Conservation (phyloP, 2,113 vertebrate species). For the Crotalus viridis region DNA sequence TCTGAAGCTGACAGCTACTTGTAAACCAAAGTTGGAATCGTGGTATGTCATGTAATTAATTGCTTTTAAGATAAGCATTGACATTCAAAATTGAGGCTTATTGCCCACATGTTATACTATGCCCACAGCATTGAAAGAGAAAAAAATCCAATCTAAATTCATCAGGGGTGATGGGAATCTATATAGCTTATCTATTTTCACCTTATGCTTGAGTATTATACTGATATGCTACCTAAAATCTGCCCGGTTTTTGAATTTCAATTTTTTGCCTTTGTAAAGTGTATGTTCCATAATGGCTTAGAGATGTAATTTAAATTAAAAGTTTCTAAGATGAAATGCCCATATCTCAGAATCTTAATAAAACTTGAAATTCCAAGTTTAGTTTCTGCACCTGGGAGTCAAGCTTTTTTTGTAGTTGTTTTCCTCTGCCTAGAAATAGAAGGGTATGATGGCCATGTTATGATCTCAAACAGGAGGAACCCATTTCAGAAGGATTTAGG, state of each 20-base stretch:
- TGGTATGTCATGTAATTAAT: background rate
- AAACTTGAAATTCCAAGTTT: background rate
- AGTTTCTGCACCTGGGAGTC: background rate
- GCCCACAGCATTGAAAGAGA: background rate
- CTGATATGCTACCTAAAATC: background rate
- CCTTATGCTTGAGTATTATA: background rate
- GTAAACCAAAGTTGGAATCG: background rate
- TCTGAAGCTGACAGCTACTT: background rate
- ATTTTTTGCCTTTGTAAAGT: background rate
- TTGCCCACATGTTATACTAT: background rate
- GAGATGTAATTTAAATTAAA: background rate
- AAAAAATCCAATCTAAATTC: background rate
- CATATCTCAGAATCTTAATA: background rate
- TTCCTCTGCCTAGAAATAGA: background rate
- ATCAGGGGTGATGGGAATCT: background rate
- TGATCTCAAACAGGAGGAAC: background rate
- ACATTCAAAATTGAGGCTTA: background rate
- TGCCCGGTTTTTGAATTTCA: background rate
- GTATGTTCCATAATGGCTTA: background rate
- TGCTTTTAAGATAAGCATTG: background rate
- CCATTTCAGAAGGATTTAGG: background rate
- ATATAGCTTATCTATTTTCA: background rate
- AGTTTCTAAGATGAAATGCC: background rate
- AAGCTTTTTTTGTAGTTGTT: background rate
- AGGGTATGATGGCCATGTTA: background rate